Evolutionary conservation across 2,113 vertebrate genomes (phyloP).

Genomic region (Tychaedon coryphoeus): DNA sequence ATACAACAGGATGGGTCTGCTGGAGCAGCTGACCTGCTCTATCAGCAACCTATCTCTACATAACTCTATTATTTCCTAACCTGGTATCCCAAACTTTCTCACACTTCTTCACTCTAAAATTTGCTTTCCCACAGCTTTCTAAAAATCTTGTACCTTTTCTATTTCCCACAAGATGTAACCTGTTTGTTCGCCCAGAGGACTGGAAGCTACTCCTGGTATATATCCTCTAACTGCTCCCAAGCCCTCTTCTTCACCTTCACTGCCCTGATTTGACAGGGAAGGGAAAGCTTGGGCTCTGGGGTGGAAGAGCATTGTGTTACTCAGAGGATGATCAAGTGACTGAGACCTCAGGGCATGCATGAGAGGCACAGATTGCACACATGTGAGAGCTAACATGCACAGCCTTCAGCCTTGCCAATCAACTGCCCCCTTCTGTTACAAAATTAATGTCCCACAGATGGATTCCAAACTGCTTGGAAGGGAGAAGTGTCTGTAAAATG

Average conservation of each 20-base stretch:
- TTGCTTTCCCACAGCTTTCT: no score
- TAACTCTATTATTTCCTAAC: no score
- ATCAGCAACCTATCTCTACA: no score
- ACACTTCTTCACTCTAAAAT: no score
- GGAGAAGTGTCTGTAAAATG: neutral
- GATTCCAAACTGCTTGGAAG: neutral
- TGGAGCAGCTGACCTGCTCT: no score
- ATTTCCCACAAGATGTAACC: no score
- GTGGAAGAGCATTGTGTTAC: rapidly evolving
- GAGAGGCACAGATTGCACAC: neutral
- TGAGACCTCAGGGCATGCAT: rapidly evolving
- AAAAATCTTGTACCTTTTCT: no score
- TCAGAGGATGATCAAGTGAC: neutral
- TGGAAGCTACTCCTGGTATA: neutral
- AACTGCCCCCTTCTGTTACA: neutral
- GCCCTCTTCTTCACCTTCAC: neutral
- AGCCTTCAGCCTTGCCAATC: neutral
- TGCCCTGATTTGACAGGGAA: neutral
- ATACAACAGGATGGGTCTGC: no score
- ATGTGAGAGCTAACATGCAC: neutral
- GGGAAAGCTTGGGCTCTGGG: neutral
- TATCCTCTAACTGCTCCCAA: neutral
- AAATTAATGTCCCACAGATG: neutral
- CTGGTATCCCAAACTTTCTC: no score
- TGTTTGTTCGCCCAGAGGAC: neutral